phyloP scores from a whole-genome alignment of 2,888 invertebrate species.

The Acronicta aceris region DNA sequence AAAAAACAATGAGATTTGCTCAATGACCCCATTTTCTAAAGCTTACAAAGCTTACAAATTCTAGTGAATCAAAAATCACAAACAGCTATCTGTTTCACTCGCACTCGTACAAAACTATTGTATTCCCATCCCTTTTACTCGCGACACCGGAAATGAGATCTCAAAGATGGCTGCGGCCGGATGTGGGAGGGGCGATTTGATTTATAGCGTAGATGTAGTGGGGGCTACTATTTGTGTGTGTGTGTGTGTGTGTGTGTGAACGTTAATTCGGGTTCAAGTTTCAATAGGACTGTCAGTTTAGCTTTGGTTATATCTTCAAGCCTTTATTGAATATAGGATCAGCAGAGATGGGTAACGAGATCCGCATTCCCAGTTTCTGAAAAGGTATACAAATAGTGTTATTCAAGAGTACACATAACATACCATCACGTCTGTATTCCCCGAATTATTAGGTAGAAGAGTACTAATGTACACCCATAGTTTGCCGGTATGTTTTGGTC shows the following conservation, averaged over 20 bases:
- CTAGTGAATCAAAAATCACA: conserved; percentile 63
- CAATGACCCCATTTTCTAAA: conserved; percentile 27
- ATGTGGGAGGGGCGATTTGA: conserved; percentile 86
- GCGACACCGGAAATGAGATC: conserved; percentile 82
- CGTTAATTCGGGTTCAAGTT: conserved; percentile 55
- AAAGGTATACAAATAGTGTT: too few relatives aligned
- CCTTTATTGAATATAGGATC: conserved; percentile 7
- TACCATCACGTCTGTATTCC: too few relatives aligned
- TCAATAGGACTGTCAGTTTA: conserved; percentile 29
- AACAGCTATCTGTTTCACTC: conserved; percentile 58
- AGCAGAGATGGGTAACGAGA: background rate
- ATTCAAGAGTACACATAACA: too few relatives aligned
- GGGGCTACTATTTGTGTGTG: conserved; percentile 36
- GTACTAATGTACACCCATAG: too few relatives aligned
- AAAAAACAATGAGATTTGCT: conserved; percentile 28
- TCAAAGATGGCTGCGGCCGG: conserved; percentile 88
- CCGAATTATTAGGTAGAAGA: too few relatives aligned
- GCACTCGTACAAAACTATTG: conserved; percentile 61
- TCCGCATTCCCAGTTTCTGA: too few relatives aligned
- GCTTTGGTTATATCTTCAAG: conserved; percentile 41
- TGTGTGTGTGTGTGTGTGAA: conserved; percentile 30
- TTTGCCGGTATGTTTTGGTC: too few relatives aligned
- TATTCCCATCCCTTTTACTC: conserved; percentile 63
- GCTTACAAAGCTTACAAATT: conserved; percentile 40
- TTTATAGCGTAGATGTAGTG: conserved; percentile 78